Percentiles rank a stretch among this genome's conserved stretches.
phyloP scores from a whole-genome alignment of 2,888 invertebrate genomes.

The Melolontha melolontha region DNA sequence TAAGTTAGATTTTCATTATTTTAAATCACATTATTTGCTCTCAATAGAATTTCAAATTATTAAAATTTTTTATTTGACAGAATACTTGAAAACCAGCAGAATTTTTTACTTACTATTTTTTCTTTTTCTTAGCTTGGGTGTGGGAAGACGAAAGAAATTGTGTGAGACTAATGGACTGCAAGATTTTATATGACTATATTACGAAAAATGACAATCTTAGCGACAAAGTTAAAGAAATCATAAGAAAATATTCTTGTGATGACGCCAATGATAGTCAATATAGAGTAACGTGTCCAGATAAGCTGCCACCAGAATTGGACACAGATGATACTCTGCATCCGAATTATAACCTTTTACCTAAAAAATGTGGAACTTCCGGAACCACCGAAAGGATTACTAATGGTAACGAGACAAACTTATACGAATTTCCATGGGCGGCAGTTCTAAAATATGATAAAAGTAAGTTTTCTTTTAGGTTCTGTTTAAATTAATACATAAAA shows the following conservation, averaged over 20 bases:
- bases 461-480: slow-evolving; percentile 10
- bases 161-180: slow-evolving; percentile 56
- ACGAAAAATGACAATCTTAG: neutral
- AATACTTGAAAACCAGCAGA: neutral
- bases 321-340: slow-evolving; percentile 14
- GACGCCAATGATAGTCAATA: neutral
- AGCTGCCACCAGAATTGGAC: neutral
- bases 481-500: neutral
- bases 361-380: slow-evolving; percentile 70
- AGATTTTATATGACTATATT: slow-evolving; percentile 50
- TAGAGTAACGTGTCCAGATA: slow-evolving; percentile 39
- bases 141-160: slow-evolving; percentile 56
- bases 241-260: slow-evolving; percentile 48
- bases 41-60: no score
- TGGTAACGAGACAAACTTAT: slow-evolving; percentile 71
- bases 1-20: no score
- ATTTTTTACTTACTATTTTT: slow-evolving; percentile 22
- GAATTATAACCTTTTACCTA: slow-evolving; percentile 31
- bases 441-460: slow-evolving; percentile 70
- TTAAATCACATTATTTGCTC: no score
- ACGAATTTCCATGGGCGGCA: slow-evolving; percentile 83
- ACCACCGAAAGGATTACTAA: slow-evolving; percentile 69
- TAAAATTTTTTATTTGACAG: no score
- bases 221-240: slow-evolving; percentile 30
- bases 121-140: slow-evolving; percentile 55